Evolutionary conservation across 2,888 invertebrate genomes (phyloP), one percentile per base, ranked within the genome.

Genomic region (Zootermopsis nevadensis): DNA sequence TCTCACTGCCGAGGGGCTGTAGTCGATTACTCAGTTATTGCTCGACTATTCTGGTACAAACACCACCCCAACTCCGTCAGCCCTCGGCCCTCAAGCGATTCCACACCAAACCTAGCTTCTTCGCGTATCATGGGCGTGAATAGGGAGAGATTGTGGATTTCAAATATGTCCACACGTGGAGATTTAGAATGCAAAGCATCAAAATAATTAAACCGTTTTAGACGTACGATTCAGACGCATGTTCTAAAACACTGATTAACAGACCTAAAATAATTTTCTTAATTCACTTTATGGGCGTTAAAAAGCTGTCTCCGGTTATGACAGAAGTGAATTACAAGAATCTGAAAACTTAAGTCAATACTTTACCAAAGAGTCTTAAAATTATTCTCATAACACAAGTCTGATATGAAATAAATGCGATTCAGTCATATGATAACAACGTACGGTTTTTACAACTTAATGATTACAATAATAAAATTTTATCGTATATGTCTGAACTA

Each of bases 21-120:
- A 53, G 60, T 30, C 77, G 53, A 79, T 79, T 79, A 66, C 79
- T 60, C 79, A n/a, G 79, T 79, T 79, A 79, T 79, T 79, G 66
- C 79, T 66, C 27, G 15, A 79, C 35, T 66, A 66, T 79, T 38
- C 79, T 79, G 79, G 66, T n/a, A 79, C 66, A 79, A 79, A 79
- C 66, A 79, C 12, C 19, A 7, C 48, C 31, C 27, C 31, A 3
- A 12, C 53, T 27, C 35, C 31, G 15, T 31, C 66, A 6, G 27
- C 2, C 6, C 48, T n/a, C 48, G 3, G 12, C 30, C 27, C 31
- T 8, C 66, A 12, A n/a, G 6, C 10, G 10, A 66, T 66, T 8
- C 66, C 22, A 66, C 27, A 66, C 30, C 30, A 31, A 69, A 22
- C 35, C 74, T 15, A 33, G 19, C 22, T 38, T n/a, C 27, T 76